These are phyloP conservation scores for Sapayoa aenigma DNA, from an alignment of 2,113 vertebrate genomes.

Conservation along the genomic window DNA sequence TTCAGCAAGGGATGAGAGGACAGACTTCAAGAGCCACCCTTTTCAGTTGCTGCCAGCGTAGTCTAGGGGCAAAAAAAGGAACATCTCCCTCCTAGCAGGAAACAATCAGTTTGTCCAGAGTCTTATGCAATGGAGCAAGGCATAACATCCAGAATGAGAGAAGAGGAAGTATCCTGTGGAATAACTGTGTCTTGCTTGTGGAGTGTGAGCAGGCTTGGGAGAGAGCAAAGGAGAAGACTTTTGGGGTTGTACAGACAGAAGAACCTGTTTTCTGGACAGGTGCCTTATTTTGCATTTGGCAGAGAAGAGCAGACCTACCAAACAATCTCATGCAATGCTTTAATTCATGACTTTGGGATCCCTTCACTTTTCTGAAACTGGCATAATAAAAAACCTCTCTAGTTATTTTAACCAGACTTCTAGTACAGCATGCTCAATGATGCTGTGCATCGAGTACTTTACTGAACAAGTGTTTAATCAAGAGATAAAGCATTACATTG, in stretches of 20 bases:
- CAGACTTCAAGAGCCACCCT: neutral
- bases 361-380: neutral
- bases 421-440: neutral
- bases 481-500: neutral
- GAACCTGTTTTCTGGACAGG: neutral
- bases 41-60: neutral
- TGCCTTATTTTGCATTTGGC: neutral
- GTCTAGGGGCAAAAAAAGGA: neutral
- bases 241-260: neutral
- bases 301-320: neutral
- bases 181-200: neutral
- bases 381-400: neutral
- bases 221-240: neutral
- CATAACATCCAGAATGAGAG: neutral
- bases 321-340: neutral
- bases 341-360: neutral
- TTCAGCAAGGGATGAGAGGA: neutral
- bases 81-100: neutral
- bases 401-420: neutral
- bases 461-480: neutral
- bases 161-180: neutral
- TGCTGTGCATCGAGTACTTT: neutral
- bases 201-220: neutral
- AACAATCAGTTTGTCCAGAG: neutral
- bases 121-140: neutral